Percentiles rank a stretch among this genome's conserved stretches.
phyloP scores from a whole-genome alignment of 1,140 invertebrate species.

The Aphaenogaster rudis region DNA sequence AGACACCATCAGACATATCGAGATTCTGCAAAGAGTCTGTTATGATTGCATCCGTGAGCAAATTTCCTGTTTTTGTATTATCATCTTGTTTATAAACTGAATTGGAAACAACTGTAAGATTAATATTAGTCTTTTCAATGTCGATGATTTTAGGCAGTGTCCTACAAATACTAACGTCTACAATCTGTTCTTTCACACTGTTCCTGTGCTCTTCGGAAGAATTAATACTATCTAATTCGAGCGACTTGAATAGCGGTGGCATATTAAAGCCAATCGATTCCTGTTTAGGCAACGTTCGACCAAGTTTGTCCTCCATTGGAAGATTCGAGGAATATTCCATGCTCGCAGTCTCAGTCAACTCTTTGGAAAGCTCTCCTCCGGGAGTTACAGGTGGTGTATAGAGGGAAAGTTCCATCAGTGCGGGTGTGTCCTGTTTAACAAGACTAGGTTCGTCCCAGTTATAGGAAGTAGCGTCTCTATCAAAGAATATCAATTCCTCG shows the following conservation, averaged over 20 bases:
- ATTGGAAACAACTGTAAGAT: conserved; percentile 15
- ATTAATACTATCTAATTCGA: background rate
- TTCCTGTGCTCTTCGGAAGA: background rate
- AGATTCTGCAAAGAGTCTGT: background rate
- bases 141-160: conserved; percentile 37
- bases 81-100: background rate
- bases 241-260: background rate
- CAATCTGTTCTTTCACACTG: background rate
- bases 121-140: conserved; percentile 56
- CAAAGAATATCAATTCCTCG: conserved; percentile 41
- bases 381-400: conserved; percentile 16
- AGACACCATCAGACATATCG: background rate
- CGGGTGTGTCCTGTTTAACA: conserved; percentile 24
- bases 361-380: background rate
- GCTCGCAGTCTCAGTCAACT: background rate
- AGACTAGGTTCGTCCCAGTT: conserved; percentile 46
- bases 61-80: background rate
- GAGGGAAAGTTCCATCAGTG: conserved; percentile 10
- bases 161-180: background rate
- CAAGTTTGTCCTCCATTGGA: conserved; percentile 14
- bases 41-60: background rate
- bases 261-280: background rate
- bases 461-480: background rate
- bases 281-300: background rate
- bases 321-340: background rate